phyloP scores from a whole-genome alignment of 2,888 invertebrate genomes.

The Platycnemis pennipes region DNA sequence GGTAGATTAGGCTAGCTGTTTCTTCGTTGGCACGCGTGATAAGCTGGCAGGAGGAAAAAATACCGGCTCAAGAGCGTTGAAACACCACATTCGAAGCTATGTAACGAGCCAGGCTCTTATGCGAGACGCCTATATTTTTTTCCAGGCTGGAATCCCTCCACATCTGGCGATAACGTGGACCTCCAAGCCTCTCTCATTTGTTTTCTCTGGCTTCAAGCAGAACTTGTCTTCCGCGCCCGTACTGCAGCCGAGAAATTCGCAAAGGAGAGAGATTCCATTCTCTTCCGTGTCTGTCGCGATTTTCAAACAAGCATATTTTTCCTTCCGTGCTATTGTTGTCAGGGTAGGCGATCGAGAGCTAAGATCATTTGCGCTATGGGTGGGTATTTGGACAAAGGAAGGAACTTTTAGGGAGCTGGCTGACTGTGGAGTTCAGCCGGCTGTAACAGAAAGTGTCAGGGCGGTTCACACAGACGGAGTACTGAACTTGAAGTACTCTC shows the following conservation, averaged over 20 bases:
- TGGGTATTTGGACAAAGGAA: too few species aligned
- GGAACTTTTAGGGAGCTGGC: too few species aligned
- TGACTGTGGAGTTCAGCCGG: too few species aligned
- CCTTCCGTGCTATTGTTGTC: too few species aligned
- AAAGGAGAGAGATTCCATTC: neutral
- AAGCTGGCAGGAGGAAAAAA: neutral
- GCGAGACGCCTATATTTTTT: neutral
- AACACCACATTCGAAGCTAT: neutral
- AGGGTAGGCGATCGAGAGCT: too few species aligned
- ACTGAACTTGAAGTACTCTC: too few species aligned
- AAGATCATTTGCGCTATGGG: too few species aligned
- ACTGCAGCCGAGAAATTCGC: neutral
- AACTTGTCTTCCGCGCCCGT: neutral
- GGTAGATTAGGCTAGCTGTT: neutral
- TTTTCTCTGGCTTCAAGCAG: conserved; percentile 11
- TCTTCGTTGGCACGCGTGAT: neutral
- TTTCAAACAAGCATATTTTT: too few species aligned
- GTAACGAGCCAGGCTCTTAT: neutral
- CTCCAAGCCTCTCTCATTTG: neutral
- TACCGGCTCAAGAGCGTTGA: neutral
- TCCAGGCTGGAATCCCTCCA: neutral
- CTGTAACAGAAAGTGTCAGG: too few species aligned
- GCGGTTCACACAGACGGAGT: too few species aligned
- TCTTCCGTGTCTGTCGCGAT: neutral
- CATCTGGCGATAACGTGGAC: neutral